These are phyloP conservation scores for Siphlonurus alternatus DNA, from an alignment of 2,888 invertebrate genomes.

Conservation along the genomic window DNA sequence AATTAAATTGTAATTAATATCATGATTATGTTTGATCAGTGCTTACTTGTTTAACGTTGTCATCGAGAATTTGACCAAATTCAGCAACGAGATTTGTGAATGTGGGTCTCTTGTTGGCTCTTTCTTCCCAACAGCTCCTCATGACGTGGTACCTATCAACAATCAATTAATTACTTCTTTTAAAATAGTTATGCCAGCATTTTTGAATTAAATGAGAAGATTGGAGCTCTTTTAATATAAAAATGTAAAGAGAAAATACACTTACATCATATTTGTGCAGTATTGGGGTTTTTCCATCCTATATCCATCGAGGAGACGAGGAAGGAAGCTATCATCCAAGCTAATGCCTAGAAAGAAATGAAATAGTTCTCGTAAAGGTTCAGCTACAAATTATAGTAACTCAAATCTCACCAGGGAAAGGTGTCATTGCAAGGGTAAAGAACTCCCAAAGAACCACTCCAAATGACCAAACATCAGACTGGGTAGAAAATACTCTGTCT, in stretches of 20 bases:
- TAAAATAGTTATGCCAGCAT: not conserved
- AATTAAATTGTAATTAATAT: too few species aligned
- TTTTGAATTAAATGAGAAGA: not conserved
- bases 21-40: too few species aligned
- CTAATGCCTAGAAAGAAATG: conserved; percentile 14
- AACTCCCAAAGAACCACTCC: conserved; percentile 21
- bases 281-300: conserved; percentile 30
- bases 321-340: conserved; percentile 23
- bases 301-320: conserved; percentile 26
- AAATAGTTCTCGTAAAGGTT: not conserved
- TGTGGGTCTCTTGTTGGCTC: conserved; percentile 5
- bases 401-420: conserved; percentile 18
- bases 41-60: conserved; percentile 7
- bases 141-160: conserved; percentile 7
- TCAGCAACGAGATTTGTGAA: conserved; percentile 1
- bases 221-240: too few species aligned
- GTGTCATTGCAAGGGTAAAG: conserved; percentile 19
- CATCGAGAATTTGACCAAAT: not conserved
- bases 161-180: too few species aligned
- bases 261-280: conserved; percentile 25
- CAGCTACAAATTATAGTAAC: not conserved
- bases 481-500: conserved; percentile 28
- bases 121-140: conserved; percentile 7
- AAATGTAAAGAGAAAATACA: conserved; percentile 13
- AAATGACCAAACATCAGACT: conserved; percentile 32